These are phyloP conservation scores for Diacarnus erythraeanus DNA, from an alignment of 37 sponge, comb jelly and placozoan species.

Conservation along the genomic window DNA sequence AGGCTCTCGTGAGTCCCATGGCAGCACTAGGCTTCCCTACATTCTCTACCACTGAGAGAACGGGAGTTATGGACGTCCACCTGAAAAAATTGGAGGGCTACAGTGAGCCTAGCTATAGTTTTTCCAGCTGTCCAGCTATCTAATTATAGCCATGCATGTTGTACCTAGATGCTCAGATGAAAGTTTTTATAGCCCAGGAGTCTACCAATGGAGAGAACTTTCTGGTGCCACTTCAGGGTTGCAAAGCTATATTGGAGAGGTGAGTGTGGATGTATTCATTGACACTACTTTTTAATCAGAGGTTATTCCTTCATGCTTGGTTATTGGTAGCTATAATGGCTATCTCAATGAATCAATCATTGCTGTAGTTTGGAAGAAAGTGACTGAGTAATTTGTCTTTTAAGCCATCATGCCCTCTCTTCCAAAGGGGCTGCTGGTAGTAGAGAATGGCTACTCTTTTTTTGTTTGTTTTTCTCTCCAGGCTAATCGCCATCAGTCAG, in stretches of 20 bases:
- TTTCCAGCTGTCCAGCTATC: too few species aligned
- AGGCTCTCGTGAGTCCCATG: conserved; percentile 5
- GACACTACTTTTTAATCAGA: too few species aligned
- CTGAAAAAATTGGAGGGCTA: conserved; percentile 6
- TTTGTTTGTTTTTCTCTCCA: not conserved
- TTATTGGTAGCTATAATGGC: too few species aligned
- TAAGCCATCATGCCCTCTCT: too few species aligned
- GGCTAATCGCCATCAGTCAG: not conserved
- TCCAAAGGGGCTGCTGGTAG: too few species aligned
- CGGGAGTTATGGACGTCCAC: not conserved
- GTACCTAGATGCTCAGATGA: conserved; percentile 13
- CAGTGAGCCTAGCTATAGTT: not conserved
- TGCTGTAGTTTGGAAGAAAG: too few species aligned
- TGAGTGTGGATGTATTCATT: not conserved
- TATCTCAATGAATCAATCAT: too few species aligned
- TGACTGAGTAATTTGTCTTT: too few species aligned
- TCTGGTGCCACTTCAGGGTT: conserved; percentile 3
- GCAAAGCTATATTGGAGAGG: conserved; percentile 16
- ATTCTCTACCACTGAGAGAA: not conserved
- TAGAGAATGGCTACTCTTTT: not conserved
- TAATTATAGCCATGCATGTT: too few species aligned
- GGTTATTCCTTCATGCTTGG: too few species aligned
- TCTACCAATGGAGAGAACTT: conserved; percentile 39
- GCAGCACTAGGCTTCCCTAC: not conserved
- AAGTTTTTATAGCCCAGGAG: conserved; percentile 27